phyloP scores from a whole-genome alignment of 2,797 vertebrate genomes.

The Masticophis lateralis region DNA sequence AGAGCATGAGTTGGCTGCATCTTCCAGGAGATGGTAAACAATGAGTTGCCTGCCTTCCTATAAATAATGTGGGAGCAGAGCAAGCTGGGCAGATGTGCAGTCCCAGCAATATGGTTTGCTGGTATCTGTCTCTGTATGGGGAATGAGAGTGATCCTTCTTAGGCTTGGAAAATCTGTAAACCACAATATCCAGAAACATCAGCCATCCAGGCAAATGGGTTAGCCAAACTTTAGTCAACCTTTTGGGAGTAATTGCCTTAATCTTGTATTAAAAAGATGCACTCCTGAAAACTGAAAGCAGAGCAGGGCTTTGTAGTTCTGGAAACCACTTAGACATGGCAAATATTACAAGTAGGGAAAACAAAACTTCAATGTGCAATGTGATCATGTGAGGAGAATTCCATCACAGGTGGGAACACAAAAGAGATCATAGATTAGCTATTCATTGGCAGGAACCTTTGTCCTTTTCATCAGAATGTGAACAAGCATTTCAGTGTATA shows the following conservation, averaged over 20 bases:
- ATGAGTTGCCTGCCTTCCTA: not conserved
- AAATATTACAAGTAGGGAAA: not conserved
- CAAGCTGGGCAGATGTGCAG: not conserved
- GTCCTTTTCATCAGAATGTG: not conserved
- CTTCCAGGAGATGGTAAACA: not conserved
- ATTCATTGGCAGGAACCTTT: not conserved
- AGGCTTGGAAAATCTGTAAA: not conserved
- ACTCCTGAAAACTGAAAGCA: not conserved
- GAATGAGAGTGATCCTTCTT: rapidly evolving
- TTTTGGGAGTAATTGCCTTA: not conserved
- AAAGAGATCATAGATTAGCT: not conserved
- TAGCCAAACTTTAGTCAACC: not conserved
- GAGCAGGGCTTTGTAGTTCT: not conserved
- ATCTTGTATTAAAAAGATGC: not conserved
- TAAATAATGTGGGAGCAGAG: rapidly evolving
- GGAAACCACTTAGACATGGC: not conserved
- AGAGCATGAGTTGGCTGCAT: conserved; percentile 40
- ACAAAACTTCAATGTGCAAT: not conserved
- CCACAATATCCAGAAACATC: not conserved
- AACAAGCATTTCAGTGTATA: not conserved
- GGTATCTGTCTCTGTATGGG: rapidly evolving
- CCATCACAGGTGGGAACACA: not conserved
- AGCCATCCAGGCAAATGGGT: not conserved
- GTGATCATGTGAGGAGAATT: not conserved
- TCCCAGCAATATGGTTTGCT: not conserved